These are phyloP conservation scores for Steatocranus sp. DNA, from an alignment of 2,797 vertebrate genomes.

Conservation along the genomic window DNA sequence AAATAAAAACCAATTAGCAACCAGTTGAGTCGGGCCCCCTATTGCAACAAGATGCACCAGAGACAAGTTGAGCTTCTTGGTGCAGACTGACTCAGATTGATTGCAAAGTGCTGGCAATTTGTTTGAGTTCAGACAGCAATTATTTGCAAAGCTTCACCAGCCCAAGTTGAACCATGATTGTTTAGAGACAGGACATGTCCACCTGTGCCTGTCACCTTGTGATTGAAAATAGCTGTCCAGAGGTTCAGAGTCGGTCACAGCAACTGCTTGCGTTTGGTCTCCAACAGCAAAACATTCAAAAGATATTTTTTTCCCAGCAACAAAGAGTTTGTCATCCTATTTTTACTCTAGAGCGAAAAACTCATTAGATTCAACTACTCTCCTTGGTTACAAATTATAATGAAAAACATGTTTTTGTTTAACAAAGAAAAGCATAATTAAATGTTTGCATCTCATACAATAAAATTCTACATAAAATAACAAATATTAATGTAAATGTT, in stretches of 20 bases:
- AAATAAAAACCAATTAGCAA: neutral
- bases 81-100: neutral
- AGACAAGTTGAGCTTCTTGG: neutral
- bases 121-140: neutral
- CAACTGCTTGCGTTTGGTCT: neutral
- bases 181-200: neutral
- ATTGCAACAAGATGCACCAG: neutral
- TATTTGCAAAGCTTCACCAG: neutral
- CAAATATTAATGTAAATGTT: neutral
- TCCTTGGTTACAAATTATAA: neutral
- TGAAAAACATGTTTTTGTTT: neutral
- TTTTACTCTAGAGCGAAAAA: neutral
- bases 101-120: neutral
- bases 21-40: fast-evolving
- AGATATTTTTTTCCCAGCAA: neutral
- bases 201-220: neutral
- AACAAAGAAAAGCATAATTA: neutral
- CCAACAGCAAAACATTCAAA: neutral
- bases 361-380: neutral
- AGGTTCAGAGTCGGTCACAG: neutral
- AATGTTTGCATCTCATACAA: neutral
- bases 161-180: neutral
- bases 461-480: neutral
- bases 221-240: neutral
- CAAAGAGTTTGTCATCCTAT: neutral